Base-by-base conservation (phyloP, 1,140 invertebrate species). In the Vanessa atalanta region DNA sequence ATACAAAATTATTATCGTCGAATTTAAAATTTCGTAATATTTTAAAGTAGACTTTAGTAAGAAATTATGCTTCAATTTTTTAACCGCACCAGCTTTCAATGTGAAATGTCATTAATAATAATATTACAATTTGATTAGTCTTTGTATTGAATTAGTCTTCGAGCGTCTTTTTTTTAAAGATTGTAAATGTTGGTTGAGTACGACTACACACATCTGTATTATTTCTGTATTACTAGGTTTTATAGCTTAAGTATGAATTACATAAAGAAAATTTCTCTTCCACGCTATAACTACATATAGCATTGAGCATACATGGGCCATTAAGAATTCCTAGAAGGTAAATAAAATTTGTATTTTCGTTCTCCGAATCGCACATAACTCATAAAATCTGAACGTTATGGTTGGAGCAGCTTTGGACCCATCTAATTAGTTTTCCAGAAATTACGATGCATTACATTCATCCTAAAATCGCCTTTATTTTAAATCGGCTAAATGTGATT, bases 291-390 rank as follows among this genome's bases (percentile, higher is more conserved):
- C 57, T 37, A n/a, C n/a, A n/a, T n/a, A 61, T 61, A 37, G 55
- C 23, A 12, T 26, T 16, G 55, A 57, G 11, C 20, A 57, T 26
- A 60, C 57, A 31, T 13, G 47, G 60, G 31, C 63, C 66, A 75
- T 70, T 68, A 79, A 48, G 47, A 26, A 12, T 79, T 80, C 79
- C 73, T 76, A 80, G 76, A 78, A 80, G 65, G 63, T 50, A 47
- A 48, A 71, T 73, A 71, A 76, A 72, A 74, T 77, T 72, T 79
- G 72, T 77, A 74, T 69, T 77, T 79, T 79, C 76, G 43, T 83
- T 84, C 81, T 73, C 71, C 66, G 83, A 81, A 84, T 77, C 75
- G 68, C 61, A 65, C 73, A 79, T 84, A 84, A 84, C 79, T 84
- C 81, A 84, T 84, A 81, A 79, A 81, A 81, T 76, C 73, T 66